phyloP scores from a whole-genome alignment of 2,113 vertebrate species.

The Lates calcarifer region DNA sequence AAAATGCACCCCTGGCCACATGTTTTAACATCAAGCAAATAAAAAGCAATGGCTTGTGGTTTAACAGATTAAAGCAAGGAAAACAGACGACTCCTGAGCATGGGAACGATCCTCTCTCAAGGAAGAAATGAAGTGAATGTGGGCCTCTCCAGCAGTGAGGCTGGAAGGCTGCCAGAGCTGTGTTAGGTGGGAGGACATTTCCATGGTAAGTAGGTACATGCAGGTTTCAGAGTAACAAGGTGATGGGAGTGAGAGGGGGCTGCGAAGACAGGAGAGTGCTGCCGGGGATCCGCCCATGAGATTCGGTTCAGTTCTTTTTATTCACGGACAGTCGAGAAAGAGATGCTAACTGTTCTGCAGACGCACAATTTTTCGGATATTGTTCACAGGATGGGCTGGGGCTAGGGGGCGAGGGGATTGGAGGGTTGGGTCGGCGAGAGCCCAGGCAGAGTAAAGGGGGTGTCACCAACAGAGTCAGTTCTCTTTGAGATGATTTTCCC shows the following conservation, averaged over 20 bases:
- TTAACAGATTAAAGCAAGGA: conserved; percentile 52
- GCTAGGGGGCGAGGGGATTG: not conserved
- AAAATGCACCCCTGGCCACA: conserved; percentile 24
- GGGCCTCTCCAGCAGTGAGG: conserved; percentile 22
- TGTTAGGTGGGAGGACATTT: conserved; percentile 50
- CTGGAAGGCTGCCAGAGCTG: conserved; percentile 36
- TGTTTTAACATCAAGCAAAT: conserved; percentile 49
- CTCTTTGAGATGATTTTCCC: conserved; percentile 68
- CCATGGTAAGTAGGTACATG: conserved; percentile 58
- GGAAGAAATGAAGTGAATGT: conserved; percentile 39
- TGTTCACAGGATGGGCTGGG: conserved; percentile 35
- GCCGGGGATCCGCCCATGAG: conserved; percentile 18
- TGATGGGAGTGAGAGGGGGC: conserved; percentile 40
- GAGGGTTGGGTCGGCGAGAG: conserved; percentile 13
- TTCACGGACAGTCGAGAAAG: conserved; percentile 37
- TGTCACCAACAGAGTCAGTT: conserved; percentile 71
- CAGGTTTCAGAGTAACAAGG: conserved; percentile 56
- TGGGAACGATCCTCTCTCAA: conserved; percentile 28
- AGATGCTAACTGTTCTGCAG: conserved; percentile 49
- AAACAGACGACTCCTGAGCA: conserved; percentile 25
- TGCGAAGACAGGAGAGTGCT: conserved; percentile 40
- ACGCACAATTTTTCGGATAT: conserved; percentile 28
- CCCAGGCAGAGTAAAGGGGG: conserved; percentile 56
- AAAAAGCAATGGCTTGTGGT: conserved; percentile 47
- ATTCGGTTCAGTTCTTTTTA: conserved; percentile 45